Percentiles rank a stretch among this genome's conserved stretches.
Conservation (phyloP, 2,797 vertebrate species). For the Enteromius treurensis region DNA sequence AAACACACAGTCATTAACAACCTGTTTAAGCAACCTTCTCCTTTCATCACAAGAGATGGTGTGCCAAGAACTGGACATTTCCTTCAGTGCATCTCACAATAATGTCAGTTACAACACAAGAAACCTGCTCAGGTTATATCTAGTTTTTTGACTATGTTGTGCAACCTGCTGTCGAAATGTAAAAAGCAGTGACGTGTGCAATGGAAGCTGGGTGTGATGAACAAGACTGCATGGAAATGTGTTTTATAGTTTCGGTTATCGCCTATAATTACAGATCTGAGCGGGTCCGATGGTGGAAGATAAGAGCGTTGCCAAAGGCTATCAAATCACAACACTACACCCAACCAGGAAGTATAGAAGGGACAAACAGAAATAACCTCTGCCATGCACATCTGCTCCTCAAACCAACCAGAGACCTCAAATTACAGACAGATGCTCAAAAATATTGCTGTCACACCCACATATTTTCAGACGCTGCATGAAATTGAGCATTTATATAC, state of each 20-base stretch:
- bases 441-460: not conserved
- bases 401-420: not conserved
- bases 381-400: not conserved
- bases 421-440: not conserved
- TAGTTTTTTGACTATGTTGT: not conserved
- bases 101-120: not conserved
- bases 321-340: not conserved
- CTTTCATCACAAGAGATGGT: not conserved
- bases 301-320: not conserved
- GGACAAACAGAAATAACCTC: not conserved
- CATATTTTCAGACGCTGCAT: not conserved
- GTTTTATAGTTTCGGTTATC: not conserved
- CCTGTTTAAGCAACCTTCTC: not conserved
- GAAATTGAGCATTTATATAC: constrained; percentile 4
- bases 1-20: not conserved
- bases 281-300: too few species aligned
- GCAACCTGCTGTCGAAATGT: not conserved
- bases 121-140: not conserved
- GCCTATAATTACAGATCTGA: not conserved
- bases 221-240: not conserved
- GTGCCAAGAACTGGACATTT: not conserved
- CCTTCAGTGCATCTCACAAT: not conserved
- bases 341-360: not conserved
- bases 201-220: not conserved
- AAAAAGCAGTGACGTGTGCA: constrained; percentile 14